phyloP scores from a whole-genome alignment of 2,888 invertebrate genomes.

The Crioceris asparagi region DNA sequence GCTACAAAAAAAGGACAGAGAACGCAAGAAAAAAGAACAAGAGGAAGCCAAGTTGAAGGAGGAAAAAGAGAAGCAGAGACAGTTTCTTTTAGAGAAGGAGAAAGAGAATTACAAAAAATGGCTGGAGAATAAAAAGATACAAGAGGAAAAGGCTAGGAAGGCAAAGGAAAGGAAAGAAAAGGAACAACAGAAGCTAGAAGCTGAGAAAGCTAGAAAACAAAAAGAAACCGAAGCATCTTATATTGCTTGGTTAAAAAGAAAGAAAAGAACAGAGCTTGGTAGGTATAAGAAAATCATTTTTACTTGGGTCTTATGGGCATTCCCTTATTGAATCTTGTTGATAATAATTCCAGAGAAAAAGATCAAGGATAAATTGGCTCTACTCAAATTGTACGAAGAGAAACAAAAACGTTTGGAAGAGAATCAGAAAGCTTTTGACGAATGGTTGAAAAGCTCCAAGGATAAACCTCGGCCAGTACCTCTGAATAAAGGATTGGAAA shows the following conservation, averaged over 20 bases:
- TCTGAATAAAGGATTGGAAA: slow-evolving; percentile 50
- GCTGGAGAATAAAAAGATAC: slow-evolving; percentile 38
- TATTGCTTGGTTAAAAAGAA: slow-evolving; percentile 45
- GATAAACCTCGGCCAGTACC: slow-evolving; percentile 52
- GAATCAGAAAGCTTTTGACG: slow-evolving; percentile 48
- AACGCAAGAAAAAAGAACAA: slow-evolving; percentile 26
- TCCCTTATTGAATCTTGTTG: no score
- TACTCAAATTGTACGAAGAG: slow-evolving; percentile 42
- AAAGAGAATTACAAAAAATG: slow-evolving; percentile 39
- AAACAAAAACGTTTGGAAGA: slow-evolving; percentile 43
- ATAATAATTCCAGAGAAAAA: slow-evolving; percentile 28
- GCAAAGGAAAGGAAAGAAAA: slow-evolving; percentile 34
- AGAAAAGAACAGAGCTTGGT: slow-evolving; percentile 50
- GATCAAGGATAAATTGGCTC: slow-evolving; percentile 31
- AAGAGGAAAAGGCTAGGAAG: slow-evolving; percentile 33
- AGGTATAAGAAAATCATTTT: slow-evolving; percentile 12
- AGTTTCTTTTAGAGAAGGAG: slow-evolving; percentile 33
- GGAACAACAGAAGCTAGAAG: slow-evolving; percentile 29
- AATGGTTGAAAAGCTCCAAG: slow-evolving; percentile 52
- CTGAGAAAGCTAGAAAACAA: slow-evolving; percentile 31
- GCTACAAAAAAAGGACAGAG: slow-evolving; percentile 38
- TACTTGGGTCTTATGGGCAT: no score
- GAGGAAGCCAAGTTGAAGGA: slow-evolving; percentile 26
- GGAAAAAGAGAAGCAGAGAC: slow-evolving; percentile 32
- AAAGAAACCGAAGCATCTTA: slow-evolving; percentile 28